Percentiles rank a stretch among this genome's conserved stretches.
phyloP scores from a whole-genome alignment of 2,888 invertebrate genomes.

The Heliconius ismenius region DNA sequence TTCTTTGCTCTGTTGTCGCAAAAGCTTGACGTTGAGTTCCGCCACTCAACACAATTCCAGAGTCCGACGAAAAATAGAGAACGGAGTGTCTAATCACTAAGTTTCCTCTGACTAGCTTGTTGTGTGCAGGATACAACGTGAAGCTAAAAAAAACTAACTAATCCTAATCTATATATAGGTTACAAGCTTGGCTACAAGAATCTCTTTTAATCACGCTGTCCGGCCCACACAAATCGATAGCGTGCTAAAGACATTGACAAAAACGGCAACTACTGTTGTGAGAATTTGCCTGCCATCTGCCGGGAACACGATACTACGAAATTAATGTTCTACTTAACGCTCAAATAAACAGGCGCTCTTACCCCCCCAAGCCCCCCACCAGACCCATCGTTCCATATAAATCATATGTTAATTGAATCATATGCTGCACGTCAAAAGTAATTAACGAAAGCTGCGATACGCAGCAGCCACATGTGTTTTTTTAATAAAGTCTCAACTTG shows the following conservation, averaged over 20 bases:
- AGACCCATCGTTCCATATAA: slow-evolving; percentile 70
- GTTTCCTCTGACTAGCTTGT: no score
- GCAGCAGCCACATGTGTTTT: slow-evolving; percentile 80
- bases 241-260: slow-evolving; percentile 57
- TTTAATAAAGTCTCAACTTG: slow-evolving; percentile 75
- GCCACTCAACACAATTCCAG: no score
- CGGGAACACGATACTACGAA: slow-evolving; percentile 65
- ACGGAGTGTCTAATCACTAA: no score
- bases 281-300: slow-evolving; percentile 73
- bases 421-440: slow-evolving; percentile 81
- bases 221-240: slow-evolving; percentile 68
- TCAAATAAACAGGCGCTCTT: slow-evolving; percentile 65
- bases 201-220: not conserved
- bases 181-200: not conserved
- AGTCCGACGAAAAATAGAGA: no score
- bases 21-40: no score
- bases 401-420: slow-evolving; percentile 82
- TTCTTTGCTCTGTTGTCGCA: no score
- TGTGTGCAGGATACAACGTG: no score
- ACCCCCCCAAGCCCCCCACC: slow-evolving; percentile 56
- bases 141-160: no score
- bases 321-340: slow-evolving; percentile 76
- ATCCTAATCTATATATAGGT: not conserved
- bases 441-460: slow-evolving; percentile 80
- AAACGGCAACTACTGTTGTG: slow-evolving; percentile 63